Evolutionary conservation across 2,797 vertebrate genomes (phyloP), one percentile per base, ranked within the genome.

Genomic region (Hafferia zeledoni): DNA sequence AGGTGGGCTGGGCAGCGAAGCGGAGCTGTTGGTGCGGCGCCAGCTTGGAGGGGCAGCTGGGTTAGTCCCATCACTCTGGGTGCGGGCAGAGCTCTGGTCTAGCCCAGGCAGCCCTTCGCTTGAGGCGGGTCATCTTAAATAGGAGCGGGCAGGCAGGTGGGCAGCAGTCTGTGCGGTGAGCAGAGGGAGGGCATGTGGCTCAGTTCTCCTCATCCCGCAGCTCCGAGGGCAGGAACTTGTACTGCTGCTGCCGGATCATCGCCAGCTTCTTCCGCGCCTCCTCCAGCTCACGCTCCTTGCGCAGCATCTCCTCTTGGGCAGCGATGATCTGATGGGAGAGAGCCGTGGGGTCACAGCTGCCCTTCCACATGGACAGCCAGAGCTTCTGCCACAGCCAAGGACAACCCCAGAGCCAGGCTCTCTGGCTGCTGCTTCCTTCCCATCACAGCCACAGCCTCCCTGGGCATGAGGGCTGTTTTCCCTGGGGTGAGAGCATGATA

Each of bases 261-360:
- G 99, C 99, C 95, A 99, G 98, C 98, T 98, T 99, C 98, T 99
- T 99, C 86, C 99, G 98, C 0, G 99, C 99, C 89, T 99, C 99
- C 16, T 99, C 99, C 94, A 99, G 98, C 97, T 99, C 99, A 57
- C 98, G 97, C 83, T 99, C 99, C 94, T 99, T 99, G 95, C 99
- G 98, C 87, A 99, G 98, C 99, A 99, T 99, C 97, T 99, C 99
- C 95, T 99, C 99, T 96, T 99, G 99, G 63, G 99, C 99, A 0
- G 99, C 99, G 1, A 99, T 99, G 97, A 99, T 99, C 99, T 99
- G 98, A 33, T 35, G 1, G 83, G 63, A 88, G 41, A 96, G 52
- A 65, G 47, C 6, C 13, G 46, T 3, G 2, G 5, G 28, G 75
- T 90, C 57, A 86, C 1, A 2, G 5, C 39, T 25, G 65, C 50